A percentile compares a stretch with the other conserved stretches of the same genome.
Evolutionary conservation across 2,113 vertebrate genomes (phyloP).

Genomic region (Colinus virginianus): DNA sequence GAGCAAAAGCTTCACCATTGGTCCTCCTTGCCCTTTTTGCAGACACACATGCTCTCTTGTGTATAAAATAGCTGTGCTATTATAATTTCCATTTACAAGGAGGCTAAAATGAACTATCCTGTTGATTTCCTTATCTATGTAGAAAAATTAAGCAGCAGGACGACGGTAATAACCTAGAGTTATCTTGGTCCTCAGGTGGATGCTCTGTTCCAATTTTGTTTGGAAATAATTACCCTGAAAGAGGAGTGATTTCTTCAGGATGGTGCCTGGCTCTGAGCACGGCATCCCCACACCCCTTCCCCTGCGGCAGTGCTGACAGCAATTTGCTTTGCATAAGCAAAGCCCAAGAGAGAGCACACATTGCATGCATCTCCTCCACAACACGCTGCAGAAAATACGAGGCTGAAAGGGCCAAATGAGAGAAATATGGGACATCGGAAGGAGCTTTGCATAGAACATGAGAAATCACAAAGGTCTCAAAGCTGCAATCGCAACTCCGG

Average conservation of each 20-base stretch:
- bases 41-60: not conserved
- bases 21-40: not conserved
- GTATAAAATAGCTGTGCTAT: constrained; percentile 8
- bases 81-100: constrained; percentile 17
- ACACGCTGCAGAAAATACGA: constrained; percentile 22
- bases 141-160: constrained; percentile 47
- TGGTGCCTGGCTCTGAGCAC: not conserved
- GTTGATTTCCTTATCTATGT: not conserved
- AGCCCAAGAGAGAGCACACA: constrained; percentile 46
- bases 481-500: not conserved
- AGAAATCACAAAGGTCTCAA: rapidly evolving
- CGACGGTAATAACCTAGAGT: constrained; percentile 29
- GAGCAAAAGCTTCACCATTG: constrained; percentile 1
- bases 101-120: constrained; percentile 16
- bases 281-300: rapidly evolving
- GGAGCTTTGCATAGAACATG: not conserved
- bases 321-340: constrained; percentile 38
- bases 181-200: constrained; percentile 43
- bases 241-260: constrained; percentile 33
- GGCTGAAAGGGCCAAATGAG: constrained; percentile 11
- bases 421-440: not conserved
- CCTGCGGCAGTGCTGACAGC: not conserved
- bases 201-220: constrained; percentile 22
- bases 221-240: constrained; percentile 53
- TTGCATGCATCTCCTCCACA: constrained; percentile 41